Conservation (phyloP, 2,797 vertebrate genomes). For the Brachymystax lenok region DNA sequence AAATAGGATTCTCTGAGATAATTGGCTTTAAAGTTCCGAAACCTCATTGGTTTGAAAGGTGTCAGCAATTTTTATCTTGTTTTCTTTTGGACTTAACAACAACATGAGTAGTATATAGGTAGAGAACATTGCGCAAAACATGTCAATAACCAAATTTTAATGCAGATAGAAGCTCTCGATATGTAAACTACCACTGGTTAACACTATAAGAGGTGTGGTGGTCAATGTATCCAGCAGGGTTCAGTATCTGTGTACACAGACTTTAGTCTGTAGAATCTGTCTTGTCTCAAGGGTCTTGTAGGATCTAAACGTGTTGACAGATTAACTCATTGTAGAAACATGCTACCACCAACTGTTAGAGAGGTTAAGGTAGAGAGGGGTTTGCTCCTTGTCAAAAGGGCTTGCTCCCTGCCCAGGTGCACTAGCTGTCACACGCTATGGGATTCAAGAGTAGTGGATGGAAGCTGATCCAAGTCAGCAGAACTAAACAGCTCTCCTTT, state of each 20-base stretch:
- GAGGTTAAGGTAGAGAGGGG: not conserved
- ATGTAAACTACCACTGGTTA: not conserved
- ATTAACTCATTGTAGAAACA: not conserved
- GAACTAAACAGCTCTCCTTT: constrained; percentile 33
- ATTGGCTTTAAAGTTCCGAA: too few relatives aligned
- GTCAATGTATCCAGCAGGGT: constrained; percentile 68
- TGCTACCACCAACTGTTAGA: not conserved
- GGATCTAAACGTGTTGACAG: not conserved
- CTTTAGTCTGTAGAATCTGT: not conserved
- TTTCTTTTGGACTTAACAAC: too few relatives aligned
- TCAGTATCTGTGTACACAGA: constrained; percentile 62
- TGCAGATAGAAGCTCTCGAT: too few relatives aligned
- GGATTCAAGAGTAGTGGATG: not conserved
- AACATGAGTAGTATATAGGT: too few relatives aligned
- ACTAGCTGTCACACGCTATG: not conserved
- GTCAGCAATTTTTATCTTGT: too few relatives aligned
- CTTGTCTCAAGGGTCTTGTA: not conserved
- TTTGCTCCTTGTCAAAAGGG: not conserved
- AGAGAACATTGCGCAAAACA: too few relatives aligned
- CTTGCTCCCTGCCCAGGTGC: not conserved
- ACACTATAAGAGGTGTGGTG: constrained; percentile 5
- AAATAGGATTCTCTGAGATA: too few relatives aligned
- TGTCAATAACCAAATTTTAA: too few relatives aligned
- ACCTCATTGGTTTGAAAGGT: too few relatives aligned
- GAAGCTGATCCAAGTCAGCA: constrained; percentile 19